Evolutionary conservation across 2,113 vertebrate genomes (phyloP).

Genomic region (Sterrhoptilus dennistouni): DNA sequence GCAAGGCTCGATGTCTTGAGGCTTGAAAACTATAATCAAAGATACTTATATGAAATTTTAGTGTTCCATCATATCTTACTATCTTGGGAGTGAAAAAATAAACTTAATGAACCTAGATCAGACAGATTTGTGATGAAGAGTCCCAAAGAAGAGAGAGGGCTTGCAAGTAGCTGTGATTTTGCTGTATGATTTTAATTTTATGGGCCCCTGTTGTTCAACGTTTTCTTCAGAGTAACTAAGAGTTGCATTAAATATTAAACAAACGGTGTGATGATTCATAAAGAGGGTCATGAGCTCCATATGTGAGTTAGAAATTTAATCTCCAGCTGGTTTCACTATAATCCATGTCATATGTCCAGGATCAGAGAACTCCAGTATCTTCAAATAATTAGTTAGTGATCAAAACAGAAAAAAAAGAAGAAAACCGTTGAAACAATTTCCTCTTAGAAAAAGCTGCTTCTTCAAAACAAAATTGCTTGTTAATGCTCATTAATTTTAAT

Average conservation of each 20-base stretch:
- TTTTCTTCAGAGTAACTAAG: conserved; percentile 48
- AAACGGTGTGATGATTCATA: conserved; percentile 62
- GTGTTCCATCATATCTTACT: background rate
- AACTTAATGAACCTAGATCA: conserved; percentile 44
- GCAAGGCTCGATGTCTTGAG: background rate
- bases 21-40: background rate
- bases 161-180: conserved; percentile 39
- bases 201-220: conserved; percentile 11
- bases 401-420: conserved; percentile 11
- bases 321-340: conserved; percentile 61
- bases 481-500: conserved; percentile 35
- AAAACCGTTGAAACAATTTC: conserved; percentile 12
- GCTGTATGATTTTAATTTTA: conserved; percentile 52
- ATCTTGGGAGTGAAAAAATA: background rate
- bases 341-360: conserved; percentile 38
- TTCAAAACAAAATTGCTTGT: conserved; percentile 30
- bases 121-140: conserved; percentile 19
- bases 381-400: conserved; percentile 41
- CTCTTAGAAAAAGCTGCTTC: background rate
- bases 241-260: conserved; percentile 64
- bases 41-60: conserved; percentile 35
- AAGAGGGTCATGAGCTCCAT: conserved; percentile 59
- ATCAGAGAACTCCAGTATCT: conserved; percentile 51
- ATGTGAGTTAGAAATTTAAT: conserved; percentile 59
- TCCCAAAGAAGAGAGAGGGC: conserved; percentile 9